Base-by-base conservation (phyloP, 1,140 invertebrate species). In the Scylla paramamosain region DNA sequence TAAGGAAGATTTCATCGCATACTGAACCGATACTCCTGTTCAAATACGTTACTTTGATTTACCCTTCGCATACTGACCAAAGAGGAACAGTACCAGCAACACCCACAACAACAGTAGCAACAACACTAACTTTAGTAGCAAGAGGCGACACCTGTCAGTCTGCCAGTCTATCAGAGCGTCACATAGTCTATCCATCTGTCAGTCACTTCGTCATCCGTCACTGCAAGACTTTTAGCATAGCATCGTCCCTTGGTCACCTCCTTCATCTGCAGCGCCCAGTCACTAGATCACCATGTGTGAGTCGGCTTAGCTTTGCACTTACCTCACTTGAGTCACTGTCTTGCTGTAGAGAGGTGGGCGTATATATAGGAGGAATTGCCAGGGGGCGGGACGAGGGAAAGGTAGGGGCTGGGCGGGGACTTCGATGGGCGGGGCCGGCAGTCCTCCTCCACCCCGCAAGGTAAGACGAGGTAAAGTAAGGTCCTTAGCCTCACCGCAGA, bases 321-420 rank as follows among this genome's bases (percentile, higher is more conserved):
- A 77, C 67, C 67, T 77, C 67, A 77, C 67, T 39, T 59, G 67
- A n/a, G 67, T 77, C 25, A 77, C 67, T 77, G 67, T 77, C 67
- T n/a, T 77, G 67, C 67, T 77, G n/a, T n/a, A 77, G 25, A 7
- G 20, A 12, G 67, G 20, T n/a, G 25, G 67, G n/a, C 67, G 67
- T 77, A 77, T 77, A 77, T 77, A 77, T 77, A 77, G n/a, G 67
- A n/a, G 25, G 67, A 25, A n/a, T 12, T 77, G 67, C 67, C 4
- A n/a, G 25, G 67, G 25, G 67, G 67, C 67, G 67, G 67, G 67
- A 7, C 67, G n/a, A 77, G 67, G 67, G 67, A 77, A 77, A n/a
- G 67, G 2, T 1, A 77, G 16, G 67, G 67, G 67, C 25, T 12
- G 67, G 67, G 67, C 67, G 67, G 67, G 67, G 25, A 20, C 12